phyloP scores from a whole-genome alignment of 2,888 invertebrate genomes.

The Chirona hameri region DNA sequence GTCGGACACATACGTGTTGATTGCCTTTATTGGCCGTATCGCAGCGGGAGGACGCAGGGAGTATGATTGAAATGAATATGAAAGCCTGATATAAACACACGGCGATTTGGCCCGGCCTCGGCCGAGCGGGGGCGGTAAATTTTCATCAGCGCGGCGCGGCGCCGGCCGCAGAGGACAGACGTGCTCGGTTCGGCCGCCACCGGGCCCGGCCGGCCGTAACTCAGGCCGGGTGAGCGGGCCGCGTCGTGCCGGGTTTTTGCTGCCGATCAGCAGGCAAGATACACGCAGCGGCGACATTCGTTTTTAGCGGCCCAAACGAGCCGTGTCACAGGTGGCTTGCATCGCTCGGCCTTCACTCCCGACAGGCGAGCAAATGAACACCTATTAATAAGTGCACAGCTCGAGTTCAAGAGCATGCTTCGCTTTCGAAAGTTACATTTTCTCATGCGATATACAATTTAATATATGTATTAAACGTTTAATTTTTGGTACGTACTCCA shows the following conservation, averaged over 20 bases:
- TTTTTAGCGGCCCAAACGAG: not conserved
- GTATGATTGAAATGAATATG: constrained; percentile 26
- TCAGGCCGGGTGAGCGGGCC: not conserved
- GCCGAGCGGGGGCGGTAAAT: not conserved
- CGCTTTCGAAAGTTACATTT: too few relatives aligned
- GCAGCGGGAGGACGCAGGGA: not conserved
- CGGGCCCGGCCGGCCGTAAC: not conserved
- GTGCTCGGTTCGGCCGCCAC: not conserved
- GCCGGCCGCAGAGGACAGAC: not conserved
- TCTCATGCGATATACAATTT: too few relatives aligned
- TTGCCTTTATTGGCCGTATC: constrained; percentile 13
- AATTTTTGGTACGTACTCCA: too few relatives aligned
- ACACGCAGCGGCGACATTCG: not conserved
- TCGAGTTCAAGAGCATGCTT: too few relatives aligned
- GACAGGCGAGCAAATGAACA: too few relatives aligned
- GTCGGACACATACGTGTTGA: not conserved
- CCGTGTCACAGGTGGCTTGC: too few relatives aligned
- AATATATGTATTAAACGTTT: too few relatives aligned
- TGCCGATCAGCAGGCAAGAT: not conserved
- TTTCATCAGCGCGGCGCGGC: not conserved
- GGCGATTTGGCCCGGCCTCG: not conserved
- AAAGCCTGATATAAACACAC: not conserved
- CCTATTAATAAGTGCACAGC: too few relatives aligned
- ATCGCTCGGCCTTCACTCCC: too few relatives aligned
- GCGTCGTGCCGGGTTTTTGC: not conserved